Percentiles rank a stretch among this genome's conserved stretches.
Evolutionary conservation across 2,797 vertebrate species (phyloP).

Genomic region (Phoxinus dragarum): DNA sequence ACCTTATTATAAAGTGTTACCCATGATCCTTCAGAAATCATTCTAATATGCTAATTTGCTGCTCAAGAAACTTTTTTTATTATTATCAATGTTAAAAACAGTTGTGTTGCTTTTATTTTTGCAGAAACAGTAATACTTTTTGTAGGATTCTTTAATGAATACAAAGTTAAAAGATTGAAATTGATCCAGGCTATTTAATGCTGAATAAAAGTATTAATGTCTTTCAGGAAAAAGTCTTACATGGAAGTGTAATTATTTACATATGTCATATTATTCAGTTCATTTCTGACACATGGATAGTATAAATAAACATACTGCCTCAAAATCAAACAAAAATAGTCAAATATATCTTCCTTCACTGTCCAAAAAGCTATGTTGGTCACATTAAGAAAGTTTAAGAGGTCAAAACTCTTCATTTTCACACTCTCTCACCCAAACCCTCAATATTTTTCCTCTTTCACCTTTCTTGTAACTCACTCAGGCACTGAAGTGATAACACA

Average conservation of each 20-base stretch:
- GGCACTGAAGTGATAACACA: neutral
- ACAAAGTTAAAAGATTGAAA: neutral
- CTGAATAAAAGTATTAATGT: neutral
- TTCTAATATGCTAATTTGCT: neutral
- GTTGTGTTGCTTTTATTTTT: no score
- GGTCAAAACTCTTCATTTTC: neutral
- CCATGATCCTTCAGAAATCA: neutral
- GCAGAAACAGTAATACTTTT: neutral
- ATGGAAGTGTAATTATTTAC: neutral
- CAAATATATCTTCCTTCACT: neutral
- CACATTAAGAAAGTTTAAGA: constrained; percentile 1
- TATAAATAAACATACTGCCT: neutral
- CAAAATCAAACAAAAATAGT: neutral
- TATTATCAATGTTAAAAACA: neutral
- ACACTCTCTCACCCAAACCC: neutral
- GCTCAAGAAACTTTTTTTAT: neutral
- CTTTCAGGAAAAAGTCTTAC: neutral
- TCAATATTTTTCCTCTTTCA: neutral
- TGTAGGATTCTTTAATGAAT: neutral
- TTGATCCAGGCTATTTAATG: neutral
- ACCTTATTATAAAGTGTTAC: no score
- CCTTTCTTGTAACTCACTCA: neutral
- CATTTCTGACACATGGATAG: neutral
- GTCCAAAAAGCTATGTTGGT: neutral
- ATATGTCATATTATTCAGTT: neutral